Evolutionary conservation across 2,797 vertebrate species (phyloP).

Genomic region (Pseudomugil gertrudae): DNA sequence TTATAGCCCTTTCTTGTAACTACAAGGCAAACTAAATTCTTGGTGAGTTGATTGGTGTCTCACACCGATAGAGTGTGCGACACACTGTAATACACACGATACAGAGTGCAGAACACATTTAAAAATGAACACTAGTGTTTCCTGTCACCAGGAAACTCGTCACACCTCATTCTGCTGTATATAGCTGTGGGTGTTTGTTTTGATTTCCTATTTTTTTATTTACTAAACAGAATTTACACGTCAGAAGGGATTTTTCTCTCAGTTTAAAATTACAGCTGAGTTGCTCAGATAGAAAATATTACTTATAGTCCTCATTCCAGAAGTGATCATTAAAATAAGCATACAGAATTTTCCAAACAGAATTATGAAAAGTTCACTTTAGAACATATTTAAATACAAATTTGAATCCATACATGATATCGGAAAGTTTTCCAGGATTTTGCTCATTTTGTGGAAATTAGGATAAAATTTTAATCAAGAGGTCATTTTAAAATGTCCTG

Average conservation of each 20-base stretch:
- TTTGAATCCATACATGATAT: background rate
- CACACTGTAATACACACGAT: no score
- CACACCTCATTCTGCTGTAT: background rate
- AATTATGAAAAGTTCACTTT: background rate
- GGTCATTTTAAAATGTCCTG: background rate
- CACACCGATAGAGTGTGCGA: background rate
- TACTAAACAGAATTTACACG: background rate
- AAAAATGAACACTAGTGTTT: constrained; percentile 13
- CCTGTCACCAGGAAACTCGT: constrained; percentile 17
- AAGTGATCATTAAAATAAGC: background rate
- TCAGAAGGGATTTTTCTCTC: background rate
- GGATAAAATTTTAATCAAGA: background rate
- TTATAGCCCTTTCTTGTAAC: background rate
- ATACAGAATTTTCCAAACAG: background rate
- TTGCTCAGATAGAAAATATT: background rate
- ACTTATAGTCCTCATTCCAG: constrained; percentile 1
- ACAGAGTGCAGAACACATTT: constrained; percentile 7
- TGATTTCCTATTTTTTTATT: background rate
- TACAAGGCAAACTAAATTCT: background rate
- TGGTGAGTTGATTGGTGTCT: constrained; percentile 3
- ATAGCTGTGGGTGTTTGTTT: constrained; percentile 2
- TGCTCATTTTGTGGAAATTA: background rate
- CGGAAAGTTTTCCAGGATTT: background rate
- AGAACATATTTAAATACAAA: background rate
- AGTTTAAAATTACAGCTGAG: background rate